Evolutionary conservation across 1,140 invertebrate genomes (phyloP), one percentile per base, ranked within the genome.

Genomic region (fruit fly (Drosophila melanogaster)): DNA sequence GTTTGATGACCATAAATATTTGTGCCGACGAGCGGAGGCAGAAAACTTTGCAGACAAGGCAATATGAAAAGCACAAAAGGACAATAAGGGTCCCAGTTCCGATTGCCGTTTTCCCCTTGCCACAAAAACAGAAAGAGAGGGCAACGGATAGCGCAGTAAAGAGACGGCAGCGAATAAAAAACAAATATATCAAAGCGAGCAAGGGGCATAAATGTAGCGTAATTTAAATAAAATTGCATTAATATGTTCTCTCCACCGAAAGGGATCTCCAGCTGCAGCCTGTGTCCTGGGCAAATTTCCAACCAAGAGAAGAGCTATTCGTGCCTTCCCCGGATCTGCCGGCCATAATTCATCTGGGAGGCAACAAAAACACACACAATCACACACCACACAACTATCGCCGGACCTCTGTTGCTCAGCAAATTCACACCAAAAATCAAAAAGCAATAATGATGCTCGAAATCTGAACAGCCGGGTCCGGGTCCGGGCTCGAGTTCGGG

Each of bases 141-240:
- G 41, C 15, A 11, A 8, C 41, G 4, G 17, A n/a, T 10, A 4
- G 17, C 2, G 19, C 6, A 22, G 19, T 12, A 24, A 24, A 46
- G 46, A 15, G 46, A 69, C 49, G 77, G 50, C 59, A 40, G 44
- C 55, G 62, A 49, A 51, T 77, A 58, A 65, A 78, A 83, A 60
- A 37, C 72, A 77, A 80, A 85, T 85, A 79, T 85, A 85, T 80
- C 72, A 84, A 66, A 59, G 43, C 46, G 56, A 35, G 57, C 61
- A 76, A 44, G 77, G 62, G 62, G 77, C 81, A 85, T 85, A 80
- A 86, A 80, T 85, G 77, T 86, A 73, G 74, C 69, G 71, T 85
- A 81, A 86, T 86, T 86, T 86, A 86, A 85, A 86, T 86, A 81
- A 86, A 86, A 86, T 86, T 86, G 77, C 81, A 86, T 86, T 86